Percentiles rank a stretch among this genome's conserved stretches.
Conservation (phyloP, 2,797 vertebrate genomes). For the Eutrigla gurnardus region DNA sequence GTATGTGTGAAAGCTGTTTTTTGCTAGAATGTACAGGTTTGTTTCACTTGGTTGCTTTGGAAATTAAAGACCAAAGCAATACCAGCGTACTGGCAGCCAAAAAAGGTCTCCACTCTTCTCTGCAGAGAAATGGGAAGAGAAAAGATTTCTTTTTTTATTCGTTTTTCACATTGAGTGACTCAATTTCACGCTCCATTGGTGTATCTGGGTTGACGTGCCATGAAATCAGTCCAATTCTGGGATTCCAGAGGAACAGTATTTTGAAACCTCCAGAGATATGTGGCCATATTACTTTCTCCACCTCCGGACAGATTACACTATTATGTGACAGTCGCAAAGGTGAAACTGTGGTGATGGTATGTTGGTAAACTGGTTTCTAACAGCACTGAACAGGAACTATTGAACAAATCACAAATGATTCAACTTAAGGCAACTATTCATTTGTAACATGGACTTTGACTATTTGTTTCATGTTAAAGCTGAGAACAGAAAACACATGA, state of each 20-base stretch:
- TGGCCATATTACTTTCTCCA: slow-evolving; percentile 83
- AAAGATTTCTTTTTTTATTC: slow-evolving; percentile 67
- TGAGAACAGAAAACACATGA: slow-evolving; percentile 12
- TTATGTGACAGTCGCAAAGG: slow-evolving; percentile 81
- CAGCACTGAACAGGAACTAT: slow-evolving; percentile 52
- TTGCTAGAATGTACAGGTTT: slow-evolving; percentile 62
- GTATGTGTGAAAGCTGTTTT: slow-evolving; percentile 57
- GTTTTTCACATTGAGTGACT: slow-evolving; percentile 86
- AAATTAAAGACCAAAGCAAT: slow-evolving; percentile 68
- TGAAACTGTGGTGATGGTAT: slow-evolving; percentile 65
- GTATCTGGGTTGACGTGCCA: slow-evolving; percentile 85
- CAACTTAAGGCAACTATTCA: slow-evolving; percentile 39
- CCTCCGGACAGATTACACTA: slow-evolving; percentile 81
- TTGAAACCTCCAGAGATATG: slow-evolving; percentile 86
- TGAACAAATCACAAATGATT: slow-evolving; percentile 60
- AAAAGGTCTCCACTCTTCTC: slow-evolving; percentile 56
- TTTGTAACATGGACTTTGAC: slow-evolving; percentile 23
- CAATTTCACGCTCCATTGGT: slow-evolving; percentile 89
- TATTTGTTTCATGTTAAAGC: slow-evolving; percentile 23
- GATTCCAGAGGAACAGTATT: slow-evolving; percentile 87
- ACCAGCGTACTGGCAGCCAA: slow-evolving; percentile 49
- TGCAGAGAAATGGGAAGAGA: slow-evolving; percentile 69
- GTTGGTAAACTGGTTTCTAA: slow-evolving; percentile 70
- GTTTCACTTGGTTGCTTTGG: slow-evolving; percentile 70
- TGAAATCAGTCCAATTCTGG: slow-evolving; percentile 88